These are phyloP conservation scores for Psilopogon haemacephalus DNA, from an alignment of 2,113 vertebrate species.

Conservation along the genomic window DNA sequence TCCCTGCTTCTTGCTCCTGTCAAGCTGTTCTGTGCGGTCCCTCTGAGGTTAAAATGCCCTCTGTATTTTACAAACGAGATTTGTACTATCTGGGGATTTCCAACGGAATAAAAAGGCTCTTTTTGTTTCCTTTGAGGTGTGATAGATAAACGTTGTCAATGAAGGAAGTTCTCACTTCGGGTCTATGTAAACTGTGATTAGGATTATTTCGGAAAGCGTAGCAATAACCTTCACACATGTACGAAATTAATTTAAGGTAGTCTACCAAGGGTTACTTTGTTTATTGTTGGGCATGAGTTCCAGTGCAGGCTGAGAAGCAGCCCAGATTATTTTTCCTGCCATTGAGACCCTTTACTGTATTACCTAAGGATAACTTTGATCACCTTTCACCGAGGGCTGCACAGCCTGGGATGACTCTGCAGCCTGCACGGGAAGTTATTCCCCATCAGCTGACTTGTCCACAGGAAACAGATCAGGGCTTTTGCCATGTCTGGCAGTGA, in stretches of 20 bases:
- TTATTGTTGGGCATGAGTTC: background rate
- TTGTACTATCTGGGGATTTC: background rate
- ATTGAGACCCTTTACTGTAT: no score
- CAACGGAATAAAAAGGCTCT: background rate
- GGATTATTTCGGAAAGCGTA: background rate
- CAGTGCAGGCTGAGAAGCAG: background rate
- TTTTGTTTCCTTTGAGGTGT: background rate
- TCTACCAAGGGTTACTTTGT: background rate
- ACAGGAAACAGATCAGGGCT: background rate
- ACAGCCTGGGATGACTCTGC: background rate
- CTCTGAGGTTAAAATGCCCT: background rate
- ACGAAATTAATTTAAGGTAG: background rate
- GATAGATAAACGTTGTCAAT: fast-evolving
- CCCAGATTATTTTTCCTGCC: fast-evolving
- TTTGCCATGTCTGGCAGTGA: fast-evolving
- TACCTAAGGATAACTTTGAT: fast-evolving
- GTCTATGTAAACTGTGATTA: background rate
- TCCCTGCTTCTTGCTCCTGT: background rate
- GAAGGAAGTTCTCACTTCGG: fast-evolving
- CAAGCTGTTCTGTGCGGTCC: fast-evolving
- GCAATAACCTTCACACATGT: background rate
- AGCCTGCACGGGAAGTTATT: background rate
- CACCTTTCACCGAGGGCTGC: background rate
- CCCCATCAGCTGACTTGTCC: background rate
- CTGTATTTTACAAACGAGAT: background rate